Evolutionary conservation across 1,140 invertebrate genomes (phyloP), one percentile per base, ranked within the genome.

Genomic region (Maniola jurtina): DNA sequence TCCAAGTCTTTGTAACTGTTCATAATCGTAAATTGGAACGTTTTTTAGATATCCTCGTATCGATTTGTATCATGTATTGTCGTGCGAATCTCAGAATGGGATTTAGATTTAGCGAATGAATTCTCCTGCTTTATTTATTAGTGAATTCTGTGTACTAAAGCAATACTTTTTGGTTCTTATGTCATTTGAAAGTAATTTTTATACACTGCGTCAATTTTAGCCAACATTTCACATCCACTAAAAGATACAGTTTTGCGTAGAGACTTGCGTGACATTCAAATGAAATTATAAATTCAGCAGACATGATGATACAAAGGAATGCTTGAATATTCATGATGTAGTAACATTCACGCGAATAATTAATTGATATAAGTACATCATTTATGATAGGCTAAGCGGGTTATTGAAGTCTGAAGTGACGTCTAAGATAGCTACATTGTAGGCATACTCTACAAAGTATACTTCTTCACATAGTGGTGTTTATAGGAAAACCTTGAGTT

Each of bases 291-390:
- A 61, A 66, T 70, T 66, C 64, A 71, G 58, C 60, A 68, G 67
- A 64, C 64, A 68, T 47, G 68, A 68, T 25, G 5, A 52, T 6
- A 40, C 10, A 40, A 0, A 45, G 13, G 9, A 62, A 70, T 59
- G 55, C 64, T 71, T 83, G 72, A 80, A 81, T 83, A 84, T 82
- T 83, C 78, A 84, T 79, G 68, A 67, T 65, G 72, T 61, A 72
- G 5, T n/a, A 6, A 65, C 62, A 85, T 85, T 83, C 77, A 76
- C 81, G 81, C 82, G 81, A 68, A 60, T 58, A 82, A 84, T 83
- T 82, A 82, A 83, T 83, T 76, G 82, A 82, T 77, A 81, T 64
- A 76, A 77, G 71, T 75, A 61, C 50, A 77, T 72, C 70, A 73
- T 69, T 68, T 71, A 65, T 71, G 68, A 71, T 71, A 72, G 72